Base-by-base conservation (phyloP, 2,113 vertebrate genomes). In the Hydropotes inermis region DNA sequence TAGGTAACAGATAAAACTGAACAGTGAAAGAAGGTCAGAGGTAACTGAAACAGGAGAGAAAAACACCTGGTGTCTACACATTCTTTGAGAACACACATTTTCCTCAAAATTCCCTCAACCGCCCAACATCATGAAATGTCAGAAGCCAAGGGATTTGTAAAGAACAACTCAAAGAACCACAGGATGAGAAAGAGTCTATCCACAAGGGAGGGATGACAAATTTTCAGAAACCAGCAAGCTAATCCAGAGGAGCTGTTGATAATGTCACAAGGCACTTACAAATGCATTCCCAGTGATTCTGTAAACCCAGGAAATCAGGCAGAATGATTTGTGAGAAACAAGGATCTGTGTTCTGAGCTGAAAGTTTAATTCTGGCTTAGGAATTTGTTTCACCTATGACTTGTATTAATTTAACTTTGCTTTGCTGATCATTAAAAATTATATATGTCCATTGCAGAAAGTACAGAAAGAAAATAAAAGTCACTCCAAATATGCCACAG, bases 111-210 rank as follows among this genome's bases (percentile, higher is more conserved):
- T 16, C 74, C 74, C 79, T 57, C 30, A 13, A 43, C 28, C 19
- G 17, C 79, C 43, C 33, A 16, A 70, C 74, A 14, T 74, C 39
- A 6, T 17, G 54, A 90, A 93, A 95, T 91, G 82, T 96, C 88
- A 94, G 88, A 92, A 87, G 67, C 25, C 76, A 55, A 36, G 85
- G 47, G 82, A 21, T 98, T 95, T 92, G 82, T 39, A 91, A 57
- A 84, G 17, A 94, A 91, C 9, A 17, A 45, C 33, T 86, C 36
- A 57, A 36, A 88, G 74, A 83, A 81, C 14, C 13, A 11, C 15
- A 33, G 39, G 28, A 95, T 74, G 39, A 87, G 93, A 81, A 70
- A 13, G 79, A 50, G 28, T 16, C 87, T 25, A 21, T 19, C 45
- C 70, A 11, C 43, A 13, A 30, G 52, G 90, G 81, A 61, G 15